phyloP scores from a whole-genome alignment of 2,888 invertebrate species.

The Biston betularia region DNA sequence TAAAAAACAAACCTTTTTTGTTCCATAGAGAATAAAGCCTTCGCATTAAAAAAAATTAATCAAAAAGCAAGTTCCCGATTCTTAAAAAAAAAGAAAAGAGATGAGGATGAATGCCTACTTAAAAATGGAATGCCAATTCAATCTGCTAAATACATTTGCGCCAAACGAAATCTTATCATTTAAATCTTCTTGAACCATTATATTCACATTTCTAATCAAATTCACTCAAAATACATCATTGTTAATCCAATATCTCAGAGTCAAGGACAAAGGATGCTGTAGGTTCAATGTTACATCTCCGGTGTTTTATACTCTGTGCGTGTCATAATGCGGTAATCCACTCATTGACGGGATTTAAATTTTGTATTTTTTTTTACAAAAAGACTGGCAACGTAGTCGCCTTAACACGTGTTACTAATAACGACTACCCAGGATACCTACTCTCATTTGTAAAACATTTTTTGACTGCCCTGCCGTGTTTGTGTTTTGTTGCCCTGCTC shows the following conservation, averaged over 20 bases:
- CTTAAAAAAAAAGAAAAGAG: neutral
- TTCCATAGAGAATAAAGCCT: conserved; percentile 4
- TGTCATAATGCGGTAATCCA: conserved; percentile 66
- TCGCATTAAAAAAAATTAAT: neutral
- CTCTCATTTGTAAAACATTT: too few relatives aligned
- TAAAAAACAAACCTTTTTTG: neutral
- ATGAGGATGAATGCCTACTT: conserved; percentile 17
- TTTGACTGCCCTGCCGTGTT: too few relatives aligned
- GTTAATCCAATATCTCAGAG: conserved; percentile 22
- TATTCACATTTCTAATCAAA: conserved; percentile 1
- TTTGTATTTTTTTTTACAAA: neutral
- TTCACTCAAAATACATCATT: conserved; percentile 11
- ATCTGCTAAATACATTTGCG: neutral
- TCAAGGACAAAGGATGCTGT: conserved; percentile 38
- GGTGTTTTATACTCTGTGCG: conserved; percentile 64
- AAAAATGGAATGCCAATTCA: conserved; percentile 24
- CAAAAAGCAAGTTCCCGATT: conserved; percentile 4
- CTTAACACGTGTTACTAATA: too few relatives aligned
- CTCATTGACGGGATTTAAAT: conserved; percentile 30
- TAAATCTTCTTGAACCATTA: neutral
- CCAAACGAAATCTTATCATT: neutral
- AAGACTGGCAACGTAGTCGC: too few relatives aligned
- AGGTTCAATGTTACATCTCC: conserved; percentile 42
- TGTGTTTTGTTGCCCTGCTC: too few relatives aligned
- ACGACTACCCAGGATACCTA: too few relatives aligned